Base-by-base conservation (phyloP, 2,797 vertebrate species). In the Rhincodon typus region DNA sequence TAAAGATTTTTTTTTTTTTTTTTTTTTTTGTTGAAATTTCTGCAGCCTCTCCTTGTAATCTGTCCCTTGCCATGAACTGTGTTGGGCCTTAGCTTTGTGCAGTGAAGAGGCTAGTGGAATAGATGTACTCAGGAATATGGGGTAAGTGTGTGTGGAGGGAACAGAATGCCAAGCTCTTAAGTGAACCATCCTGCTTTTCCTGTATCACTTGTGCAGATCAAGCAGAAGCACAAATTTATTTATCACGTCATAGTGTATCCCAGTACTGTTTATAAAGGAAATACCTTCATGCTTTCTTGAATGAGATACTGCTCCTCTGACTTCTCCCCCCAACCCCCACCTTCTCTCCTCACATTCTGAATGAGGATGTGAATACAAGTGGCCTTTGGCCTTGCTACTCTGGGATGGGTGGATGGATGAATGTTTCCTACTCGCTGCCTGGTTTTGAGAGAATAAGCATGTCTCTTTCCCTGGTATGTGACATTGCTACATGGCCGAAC, bases 241-340 rank as follows among this genome's bases (percentile, higher is more conserved):
- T 38, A 21, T 27, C 84, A 7, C 46, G 50, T 46, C 95, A 88
- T 50, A 84, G 96, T 95, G 79, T 87, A n/a, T n/a, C 79, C 46
- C 72, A 21, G 15, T 38, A 1, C 30, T 57, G 30, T 27, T 53
- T 7, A 62, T 2, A 77, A 77, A 74, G 66, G n/a, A 25, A 42
- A n/a, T n/a, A 42, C 79, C 27, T 42, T 21, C 17, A 42, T 5
- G 21, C 1, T 0, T 42, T 57, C 15, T 30, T 19, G 0, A 50
- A 34, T 3, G 23, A 46, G 50, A 50, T 30, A 17, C 53, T n/a
- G 12, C 77, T 53, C 8, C 53, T 6, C 25, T 25, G 25, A 25
- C 69, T 23, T 2, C 25, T 30, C 74, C 5, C 5, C 21, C 25
- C 25, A 42, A 23, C 19, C 79, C 21, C 15, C n/a, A 0, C 0